phyloP scores from a whole-genome alignment of 2,888 invertebrate species.

The Ophonus ardosiacus region DNA sequence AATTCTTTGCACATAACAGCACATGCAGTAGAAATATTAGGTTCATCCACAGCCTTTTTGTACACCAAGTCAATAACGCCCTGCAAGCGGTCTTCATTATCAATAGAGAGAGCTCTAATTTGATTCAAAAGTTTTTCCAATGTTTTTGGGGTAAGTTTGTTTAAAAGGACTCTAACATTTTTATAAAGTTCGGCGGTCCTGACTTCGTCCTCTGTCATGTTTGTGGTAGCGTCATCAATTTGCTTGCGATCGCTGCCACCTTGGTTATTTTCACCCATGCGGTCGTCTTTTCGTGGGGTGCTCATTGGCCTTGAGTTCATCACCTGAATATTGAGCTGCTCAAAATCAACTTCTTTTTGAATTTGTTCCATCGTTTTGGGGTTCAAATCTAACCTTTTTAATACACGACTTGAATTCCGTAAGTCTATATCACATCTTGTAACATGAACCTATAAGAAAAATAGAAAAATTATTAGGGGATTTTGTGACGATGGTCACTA shows the following conservation, averaged over 20 bases:
- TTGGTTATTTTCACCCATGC: constrained; percentile 76
- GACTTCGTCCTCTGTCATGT: constrained; percentile 72
- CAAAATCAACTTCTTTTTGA: constrained; percentile 79
- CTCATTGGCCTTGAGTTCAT: constrained; percentile 71
- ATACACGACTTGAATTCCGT: constrained; percentile 90
- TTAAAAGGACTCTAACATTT: constrained; percentile 91
- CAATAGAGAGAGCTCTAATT: constrained; percentile 87
- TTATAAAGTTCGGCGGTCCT: constrained; percentile 83
- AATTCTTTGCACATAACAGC: constrained; percentile 90
- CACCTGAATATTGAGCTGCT: constrained; percentile 85
- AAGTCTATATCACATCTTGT: constrained; percentile 91
- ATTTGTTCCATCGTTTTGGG: constrained; percentile 98
- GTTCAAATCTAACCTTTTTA: constrained; percentile 89
- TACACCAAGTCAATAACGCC: constrained; percentile 94
- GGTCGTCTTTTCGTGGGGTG: constrained; percentile 81
- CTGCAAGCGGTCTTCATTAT: constrained; percentile 86
- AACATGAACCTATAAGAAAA: constrained; percentile 72
- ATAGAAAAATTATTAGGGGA: not conserved
- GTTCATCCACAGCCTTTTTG: constrained; percentile 97
- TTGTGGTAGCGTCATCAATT: constrained; percentile 66
- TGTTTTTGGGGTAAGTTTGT: constrained; percentile 96
- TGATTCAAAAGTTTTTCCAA: constrained; percentile 89
- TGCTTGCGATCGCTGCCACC: too few species aligned
- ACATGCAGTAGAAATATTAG: constrained; percentile 94
- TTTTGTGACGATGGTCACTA: too few species aligned